phyloP scores from a whole-genome alignment of 2,888 invertebrate species.

The Gnatocerus cornutus region DNA sequence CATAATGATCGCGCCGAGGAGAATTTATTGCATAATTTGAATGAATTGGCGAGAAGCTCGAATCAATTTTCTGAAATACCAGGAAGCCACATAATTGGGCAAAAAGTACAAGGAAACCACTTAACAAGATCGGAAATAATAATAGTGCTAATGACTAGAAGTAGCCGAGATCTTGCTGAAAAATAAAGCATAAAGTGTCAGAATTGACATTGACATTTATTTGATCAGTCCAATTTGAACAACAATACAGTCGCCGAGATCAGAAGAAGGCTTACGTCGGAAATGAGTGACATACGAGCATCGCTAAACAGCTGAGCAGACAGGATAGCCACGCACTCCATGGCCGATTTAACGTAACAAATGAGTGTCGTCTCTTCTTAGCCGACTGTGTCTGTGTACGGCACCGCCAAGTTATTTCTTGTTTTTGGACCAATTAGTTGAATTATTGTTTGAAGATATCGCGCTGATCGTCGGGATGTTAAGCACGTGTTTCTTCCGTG shows the following conservation, averaged over 20 bases:
- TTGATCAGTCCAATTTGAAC: constrained; percentile 1
- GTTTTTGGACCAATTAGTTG: constrained; percentile 70
- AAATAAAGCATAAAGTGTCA: background rate
- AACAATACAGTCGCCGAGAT: constrained; percentile 26
- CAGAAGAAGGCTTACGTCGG: constrained; percentile 66
- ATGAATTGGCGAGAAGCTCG: constrained; percentile 1
- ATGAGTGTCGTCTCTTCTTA: constrained; percentile 70
- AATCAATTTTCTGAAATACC: background rate
- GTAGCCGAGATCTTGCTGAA: too few species aligned
- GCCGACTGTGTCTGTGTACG: constrained; percentile 65
- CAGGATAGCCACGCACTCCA: constrained; percentile 70
- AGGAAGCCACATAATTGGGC: constrained; percentile 3
- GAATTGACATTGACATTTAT: background rate
- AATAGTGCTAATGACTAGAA: too few species aligned
- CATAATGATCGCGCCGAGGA: background rate
- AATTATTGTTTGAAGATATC: constrained; percentile 70
- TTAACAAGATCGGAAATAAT: too few species aligned
- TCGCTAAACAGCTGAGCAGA: constrained; percentile 72
- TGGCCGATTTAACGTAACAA: constrained; percentile 72
- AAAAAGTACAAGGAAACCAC: background rate
- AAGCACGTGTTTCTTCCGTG: constrained; percentile 45
- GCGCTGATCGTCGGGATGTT: constrained; percentile 48
- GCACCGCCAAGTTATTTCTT: constrained; percentile 64
- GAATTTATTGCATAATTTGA: constrained; percentile 5
- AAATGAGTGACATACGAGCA: constrained; percentile 72